Percentiles rank a stretch among this genome's conserved stretches.
Evolutionary conservation across 2,113 vertebrate genomes (phyloP).

Genomic region (Nycticryphes semicollaris): DNA sequence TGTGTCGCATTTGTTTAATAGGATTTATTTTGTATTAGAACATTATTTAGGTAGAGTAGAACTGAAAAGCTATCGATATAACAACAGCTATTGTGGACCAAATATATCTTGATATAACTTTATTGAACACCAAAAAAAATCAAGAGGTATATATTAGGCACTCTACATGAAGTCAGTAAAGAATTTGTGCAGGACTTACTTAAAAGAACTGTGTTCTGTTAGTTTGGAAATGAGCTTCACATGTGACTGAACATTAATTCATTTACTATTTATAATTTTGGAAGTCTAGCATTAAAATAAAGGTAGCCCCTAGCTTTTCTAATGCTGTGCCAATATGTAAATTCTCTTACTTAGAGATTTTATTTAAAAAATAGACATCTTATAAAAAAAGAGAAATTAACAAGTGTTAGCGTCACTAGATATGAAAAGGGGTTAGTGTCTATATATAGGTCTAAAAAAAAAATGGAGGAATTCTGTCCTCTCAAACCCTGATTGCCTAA

Average conservation of each 20-base stretch:
- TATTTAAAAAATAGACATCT: not conserved
- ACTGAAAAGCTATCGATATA: not conserved
- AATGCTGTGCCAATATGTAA: not conserved
- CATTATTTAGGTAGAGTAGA: not conserved
- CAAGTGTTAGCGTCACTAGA: not conserved
- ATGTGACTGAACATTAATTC: not conserved
- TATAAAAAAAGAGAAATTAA: not conserved
- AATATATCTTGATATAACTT: not conserved
- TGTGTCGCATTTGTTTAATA: not conserved
- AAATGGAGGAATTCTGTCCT: not conserved
- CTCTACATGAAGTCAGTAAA: not conserved
- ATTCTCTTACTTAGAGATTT: not conserved
- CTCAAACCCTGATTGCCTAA: not conserved
- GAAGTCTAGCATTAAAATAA: not conserved
- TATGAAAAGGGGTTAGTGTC: fast-evolving
- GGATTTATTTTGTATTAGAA: not conserved
- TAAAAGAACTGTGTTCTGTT: not conserved
- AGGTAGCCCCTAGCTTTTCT: fast-evolving
- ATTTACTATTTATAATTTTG: not conserved
- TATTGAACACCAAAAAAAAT: not conserved
- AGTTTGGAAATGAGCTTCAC: not conserved
- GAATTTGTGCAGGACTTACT: not conserved
- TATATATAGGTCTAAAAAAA: not conserved
- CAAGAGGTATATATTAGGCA: not conserved
- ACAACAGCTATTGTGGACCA: not conserved